Evolutionary conservation across 2,113 vertebrate genomes (phyloP).

Genomic region (Bubo scandiacus): DNA sequence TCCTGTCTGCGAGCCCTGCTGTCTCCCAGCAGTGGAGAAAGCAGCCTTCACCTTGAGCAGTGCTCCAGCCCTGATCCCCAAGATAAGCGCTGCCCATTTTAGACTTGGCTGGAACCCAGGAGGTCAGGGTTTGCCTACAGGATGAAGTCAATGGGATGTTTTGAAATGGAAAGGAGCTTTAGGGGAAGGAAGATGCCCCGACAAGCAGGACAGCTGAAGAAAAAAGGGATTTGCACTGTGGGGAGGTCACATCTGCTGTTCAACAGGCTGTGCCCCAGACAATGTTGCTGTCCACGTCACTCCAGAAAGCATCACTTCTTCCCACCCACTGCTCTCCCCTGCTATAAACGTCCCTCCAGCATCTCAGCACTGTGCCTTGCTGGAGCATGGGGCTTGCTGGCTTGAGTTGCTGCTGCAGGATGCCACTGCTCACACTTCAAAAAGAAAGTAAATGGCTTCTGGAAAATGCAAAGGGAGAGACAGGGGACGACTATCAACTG

Average conservation of each 20-base stretch:
- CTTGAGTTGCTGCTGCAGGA: background rate
- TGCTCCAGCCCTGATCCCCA: background rate
- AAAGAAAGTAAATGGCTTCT: background rate
- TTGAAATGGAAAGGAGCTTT: background rate
- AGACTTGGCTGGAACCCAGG: background rate
- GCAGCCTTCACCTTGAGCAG: background rate
- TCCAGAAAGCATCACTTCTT: constrained; percentile 32
- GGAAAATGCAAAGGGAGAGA: background rate
- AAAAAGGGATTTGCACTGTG: background rate
- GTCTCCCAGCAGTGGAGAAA: background rate
- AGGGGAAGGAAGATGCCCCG: background rate
- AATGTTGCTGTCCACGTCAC: background rate
- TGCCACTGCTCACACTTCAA: background rate
- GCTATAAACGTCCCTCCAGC: background rate
- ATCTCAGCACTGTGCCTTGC: background rate
- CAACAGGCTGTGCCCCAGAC: background rate
- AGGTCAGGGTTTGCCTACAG: background rate
- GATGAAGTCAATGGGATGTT: background rate
- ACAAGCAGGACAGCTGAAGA: background rate
- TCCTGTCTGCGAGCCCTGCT: background rate
- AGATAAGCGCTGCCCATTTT: background rate
- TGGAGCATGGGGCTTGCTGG: background rate
- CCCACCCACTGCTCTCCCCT: background rate
- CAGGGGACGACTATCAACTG: background rate
- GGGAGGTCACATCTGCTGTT: background rate